Conservation (phyloP, 2,888 invertebrate species). For the Orthosia incerta region DNA sequence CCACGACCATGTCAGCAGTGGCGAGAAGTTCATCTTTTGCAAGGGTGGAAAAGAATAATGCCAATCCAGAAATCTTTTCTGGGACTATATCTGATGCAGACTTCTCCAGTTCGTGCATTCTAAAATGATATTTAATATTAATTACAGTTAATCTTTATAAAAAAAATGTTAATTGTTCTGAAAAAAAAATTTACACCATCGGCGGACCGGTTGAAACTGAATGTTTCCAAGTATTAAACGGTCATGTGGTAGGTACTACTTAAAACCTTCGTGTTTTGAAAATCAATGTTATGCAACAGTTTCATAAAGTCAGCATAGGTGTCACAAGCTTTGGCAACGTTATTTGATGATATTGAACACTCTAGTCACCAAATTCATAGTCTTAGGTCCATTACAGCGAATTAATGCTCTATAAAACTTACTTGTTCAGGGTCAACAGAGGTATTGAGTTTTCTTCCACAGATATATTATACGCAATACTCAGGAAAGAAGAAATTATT, state of each 20-base stretch:
- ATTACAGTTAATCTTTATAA: too few species aligned
- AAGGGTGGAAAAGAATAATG: slow-evolving; percentile 15
- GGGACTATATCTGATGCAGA: slow-evolving; percentile 22
- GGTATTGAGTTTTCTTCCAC: slow-evolving; percentile 19
- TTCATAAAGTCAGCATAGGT: background rate
- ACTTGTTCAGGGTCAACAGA: slow-evolving; percentile 28
- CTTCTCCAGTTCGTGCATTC: slow-evolving; percentile 33
- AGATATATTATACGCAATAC: slow-evolving; percentile 22
- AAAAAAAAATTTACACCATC: background rate
- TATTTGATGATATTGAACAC: background rate
- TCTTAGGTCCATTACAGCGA: background rate
- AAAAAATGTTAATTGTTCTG: too few species aligned
- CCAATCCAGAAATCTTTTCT: slow-evolving; percentile 16
- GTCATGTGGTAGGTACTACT: background rate
- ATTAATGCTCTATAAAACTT: background rate
- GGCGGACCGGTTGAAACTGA: background rate
- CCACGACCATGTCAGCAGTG: slow-evolving; percentile 27
- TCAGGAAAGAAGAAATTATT: slow-evolving; percentile 14
- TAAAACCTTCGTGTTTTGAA: background rate
- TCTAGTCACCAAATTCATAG: too few species aligned
- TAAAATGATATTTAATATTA: slow-evolving; percentile 2
- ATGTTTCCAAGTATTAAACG: background rate
- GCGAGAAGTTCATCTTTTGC: slow-evolving; percentile 42
- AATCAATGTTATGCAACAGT: background rate
- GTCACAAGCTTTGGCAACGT: background rate